Evolutionary conservation across 2,888 invertebrate genomes (phyloP), one percentile per base, ranked within the genome.

Genomic region (Lochmaea crataegi): DNA sequence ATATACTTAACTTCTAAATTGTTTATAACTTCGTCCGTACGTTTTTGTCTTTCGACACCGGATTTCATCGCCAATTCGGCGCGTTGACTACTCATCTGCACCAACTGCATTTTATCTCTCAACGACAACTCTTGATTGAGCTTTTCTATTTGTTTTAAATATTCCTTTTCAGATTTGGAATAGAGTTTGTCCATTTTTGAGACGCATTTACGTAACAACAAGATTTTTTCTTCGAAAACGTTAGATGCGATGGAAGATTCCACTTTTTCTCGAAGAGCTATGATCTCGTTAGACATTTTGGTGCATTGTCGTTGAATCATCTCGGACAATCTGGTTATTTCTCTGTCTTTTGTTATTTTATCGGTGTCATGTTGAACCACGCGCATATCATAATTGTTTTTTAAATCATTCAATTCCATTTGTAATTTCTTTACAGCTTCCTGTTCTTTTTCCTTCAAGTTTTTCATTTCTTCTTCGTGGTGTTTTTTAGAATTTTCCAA

Each of bases 181-280:
- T 82, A 82, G 5, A 83, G 75, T 75, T 78, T 82, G 51, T 84
- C 84, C 82, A 84, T 82, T 79, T 83, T 84, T 7, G 81, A 80
- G n/a, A 84, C 79, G 71, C 83, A 84, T 65, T 80, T 81, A 73
- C 82, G 80, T 4, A 84, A 73, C 57, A 82, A 77, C 32, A 72
- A 32, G 9, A 83, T 75, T 68, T 80, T 80, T 63, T 82, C 81
- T 9, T 80, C 79, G 58, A 70, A 75, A 74, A 32, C 73, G 10
- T 41, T 38, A 16, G 48, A 51, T 3, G 38, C 22, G n/a, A 60
- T 45, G 0, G 74, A 68, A 16, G 53, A 65, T 73, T 80, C 78
- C 64, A 82, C 73, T 73, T 79, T 80, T 48, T 70, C 76, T 66
- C 79, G 76, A 10, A 83, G 72, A 2, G 76, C 65, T 3, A 75